Conservation (phyloP, 2,797 vertebrate genomes). For the Anolis apletophallus region DNA sequence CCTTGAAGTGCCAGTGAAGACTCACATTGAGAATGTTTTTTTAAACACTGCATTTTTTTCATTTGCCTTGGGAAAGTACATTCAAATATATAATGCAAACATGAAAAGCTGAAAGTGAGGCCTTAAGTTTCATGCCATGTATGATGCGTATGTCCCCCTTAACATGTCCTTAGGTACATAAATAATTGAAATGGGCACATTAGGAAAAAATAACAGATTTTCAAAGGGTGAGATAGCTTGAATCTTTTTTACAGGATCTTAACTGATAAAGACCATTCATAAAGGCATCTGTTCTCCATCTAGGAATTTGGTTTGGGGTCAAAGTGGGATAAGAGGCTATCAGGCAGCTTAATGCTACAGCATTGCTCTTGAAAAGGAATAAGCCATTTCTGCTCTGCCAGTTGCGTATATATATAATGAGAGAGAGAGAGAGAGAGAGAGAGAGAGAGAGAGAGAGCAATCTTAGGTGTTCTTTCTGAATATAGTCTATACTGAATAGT, state of each 20-base stretch:
- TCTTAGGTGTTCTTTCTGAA: background rate
- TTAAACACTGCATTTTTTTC: background rate
- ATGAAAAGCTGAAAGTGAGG: background rate
- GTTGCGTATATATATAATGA: background rate
- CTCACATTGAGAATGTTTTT: background rate
- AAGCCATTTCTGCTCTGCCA: background rate
- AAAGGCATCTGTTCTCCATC: background rate
- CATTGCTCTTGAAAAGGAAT: background rate
- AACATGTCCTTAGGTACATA: background rate
- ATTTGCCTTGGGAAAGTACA: background rate
- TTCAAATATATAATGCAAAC: background rate
- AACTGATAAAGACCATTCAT: background rate
- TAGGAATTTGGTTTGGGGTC: background rate
- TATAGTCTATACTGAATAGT: background rate
- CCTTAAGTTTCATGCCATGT: background rate
- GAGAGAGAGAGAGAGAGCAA: background rate
- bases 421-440: too few species aligned
- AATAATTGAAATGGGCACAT: background rate
- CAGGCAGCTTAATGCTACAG: constrained; percentile 18
- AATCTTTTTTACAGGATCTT: background rate
- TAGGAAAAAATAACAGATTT: background rate
- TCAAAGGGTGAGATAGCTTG: background rate
- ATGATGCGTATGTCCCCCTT: background rate
- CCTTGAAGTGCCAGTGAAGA: too few species aligned
- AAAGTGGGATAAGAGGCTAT: constrained; percentile 19